A percentile compares a stretch with the other conserved stretches of the same genome.
phyloP scores from a whole-genome alignment of 2,888 invertebrate species.

The Idaea aversata region DNA sequence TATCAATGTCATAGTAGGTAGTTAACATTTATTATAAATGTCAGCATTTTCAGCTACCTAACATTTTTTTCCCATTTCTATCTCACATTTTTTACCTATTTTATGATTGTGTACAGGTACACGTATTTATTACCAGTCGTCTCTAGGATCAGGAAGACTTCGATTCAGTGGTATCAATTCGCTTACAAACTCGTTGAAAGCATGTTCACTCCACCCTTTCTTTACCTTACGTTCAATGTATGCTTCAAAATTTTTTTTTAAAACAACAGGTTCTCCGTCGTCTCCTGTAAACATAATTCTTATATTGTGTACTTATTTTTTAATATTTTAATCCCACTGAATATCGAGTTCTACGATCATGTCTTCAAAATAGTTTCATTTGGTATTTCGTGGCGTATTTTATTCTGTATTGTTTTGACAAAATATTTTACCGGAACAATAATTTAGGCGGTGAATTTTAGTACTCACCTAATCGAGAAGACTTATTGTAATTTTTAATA shows the following conservation, averaged over 20 bases:
- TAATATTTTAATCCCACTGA: too few relatives aligned
- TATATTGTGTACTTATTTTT: too few relatives aligned
- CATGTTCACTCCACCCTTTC: slow-evolving; percentile 97
- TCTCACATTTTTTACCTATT: background rate
- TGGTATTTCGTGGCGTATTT: too few relatives aligned
- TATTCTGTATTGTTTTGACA: too few relatives aligned
- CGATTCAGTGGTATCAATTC: slow-evolving; percentile 96
- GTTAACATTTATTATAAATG: background rate
- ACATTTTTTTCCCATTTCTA: background rate
- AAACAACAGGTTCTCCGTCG: slow-evolving; percentile 86
- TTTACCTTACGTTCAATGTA: slow-evolving; percentile 89
- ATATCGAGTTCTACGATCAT: too few relatives aligned
- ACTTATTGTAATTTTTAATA: background rate
- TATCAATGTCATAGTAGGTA: background rate
- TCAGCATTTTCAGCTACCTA: background rate
- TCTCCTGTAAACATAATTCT: slow-evolving; percentile 35
- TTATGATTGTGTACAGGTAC: slow-evolving; percentile 38
- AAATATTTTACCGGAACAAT: too few relatives aligned
- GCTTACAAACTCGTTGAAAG: slow-evolving; percentile 98
- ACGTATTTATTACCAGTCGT: slow-evolving; percentile 84
- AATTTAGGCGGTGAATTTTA: background rate
- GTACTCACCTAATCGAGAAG: background rate
- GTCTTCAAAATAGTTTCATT: too few relatives aligned
- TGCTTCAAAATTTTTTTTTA: slow-evolving; percentile 88
- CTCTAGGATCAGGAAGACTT: slow-evolving; percentile 91